phyloP scores from a whole-genome alignment of 2,797 vertebrate species.

The Rhabdophis nuchalis region DNA sequence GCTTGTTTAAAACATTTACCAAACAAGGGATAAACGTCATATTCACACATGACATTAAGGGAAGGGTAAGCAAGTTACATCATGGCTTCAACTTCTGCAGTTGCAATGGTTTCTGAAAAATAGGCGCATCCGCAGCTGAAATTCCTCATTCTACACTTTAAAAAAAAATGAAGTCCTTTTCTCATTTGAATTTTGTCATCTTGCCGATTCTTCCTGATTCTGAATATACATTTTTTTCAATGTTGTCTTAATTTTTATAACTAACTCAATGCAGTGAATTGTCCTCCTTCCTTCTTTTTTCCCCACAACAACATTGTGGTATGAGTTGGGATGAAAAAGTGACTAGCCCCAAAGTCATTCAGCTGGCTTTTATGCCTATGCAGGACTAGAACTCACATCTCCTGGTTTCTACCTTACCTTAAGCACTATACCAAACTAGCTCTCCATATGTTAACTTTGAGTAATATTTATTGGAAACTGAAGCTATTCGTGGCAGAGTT shows the following conservation, averaged over 20 bases:
- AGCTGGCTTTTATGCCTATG: neutral
- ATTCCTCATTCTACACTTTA: neutral
- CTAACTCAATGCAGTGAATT: neutral
- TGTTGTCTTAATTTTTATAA: neutral
- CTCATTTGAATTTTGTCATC: neutral
- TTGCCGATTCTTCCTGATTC: neutral
- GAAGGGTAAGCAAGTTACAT: neutral
- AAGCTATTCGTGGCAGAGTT: constrained; percentile 50
- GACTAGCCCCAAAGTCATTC: neutral
- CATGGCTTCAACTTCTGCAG: neutral
- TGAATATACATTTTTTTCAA: neutral
- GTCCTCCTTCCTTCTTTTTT: neutral
- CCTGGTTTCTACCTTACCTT: neutral
- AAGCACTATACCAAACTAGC: neutral
- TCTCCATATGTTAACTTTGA: neutral
- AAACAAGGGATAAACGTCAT: neutral
- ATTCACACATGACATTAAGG: neutral
- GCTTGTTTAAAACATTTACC: neutral
- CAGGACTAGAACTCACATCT: neutral
- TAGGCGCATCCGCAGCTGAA: neutral
- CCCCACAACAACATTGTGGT: neutral
- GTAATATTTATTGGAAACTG: neutral
- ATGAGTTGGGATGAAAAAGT: neutral
- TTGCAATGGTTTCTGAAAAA: neutral
- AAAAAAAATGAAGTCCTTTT: neutral